Evolutionary conservation across 2,888 invertebrate genomes (phyloP), one percentile per base, ranked within the genome.

Genomic region (Hololepta plana): DNA sequence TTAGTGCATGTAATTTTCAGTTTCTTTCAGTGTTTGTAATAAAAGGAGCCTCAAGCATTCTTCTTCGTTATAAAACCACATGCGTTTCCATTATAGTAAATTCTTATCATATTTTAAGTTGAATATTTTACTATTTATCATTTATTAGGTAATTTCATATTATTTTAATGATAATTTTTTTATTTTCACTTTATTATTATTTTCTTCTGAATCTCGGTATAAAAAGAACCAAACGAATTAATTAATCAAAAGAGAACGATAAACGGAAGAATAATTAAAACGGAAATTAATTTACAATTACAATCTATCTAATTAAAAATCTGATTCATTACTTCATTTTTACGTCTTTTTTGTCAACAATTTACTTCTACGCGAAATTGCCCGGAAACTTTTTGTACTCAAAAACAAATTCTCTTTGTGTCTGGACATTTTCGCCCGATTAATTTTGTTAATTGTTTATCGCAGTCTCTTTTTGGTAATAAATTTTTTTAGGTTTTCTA

Each of bases 381-480:
- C 12, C 11, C n/a, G 10, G 23, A 23, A 11, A 23, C 9, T 23
- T n/a, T 12, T 23, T 23, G n/a, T n/a, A 11, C 12, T 11, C 10
- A 11, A 11, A 11, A 12, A 11, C 12, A 11, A n/a, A 12, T 23
- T 23, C 12, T 11, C 2, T 11, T 11, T 9, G 23, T 14, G 15
- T 51, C 51, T 50, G 49, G 52, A 53, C 54, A 53, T 42, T 49
- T 53, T 53, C 50, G 52, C 46, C 45, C 38, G 13, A 24, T n/a
- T n/a, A 24, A 35, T 34, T 50, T 50, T 53, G 51, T 52, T 51
- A 54, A 51, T 51, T 52, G 54, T 55, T 43, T 44, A 55, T 55
- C 54, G 56, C 56, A 56, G 56, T 55, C 55, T 56, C 56, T 55
- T 56, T 51, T 44, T n/a, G n/a, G n/a, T n/a, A n/a, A n/a, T n/a